Evolutionary conservation across 2,113 vertebrate genomes (phyloP).

Genomic region (Deroptyus accipitrinus): DNA sequence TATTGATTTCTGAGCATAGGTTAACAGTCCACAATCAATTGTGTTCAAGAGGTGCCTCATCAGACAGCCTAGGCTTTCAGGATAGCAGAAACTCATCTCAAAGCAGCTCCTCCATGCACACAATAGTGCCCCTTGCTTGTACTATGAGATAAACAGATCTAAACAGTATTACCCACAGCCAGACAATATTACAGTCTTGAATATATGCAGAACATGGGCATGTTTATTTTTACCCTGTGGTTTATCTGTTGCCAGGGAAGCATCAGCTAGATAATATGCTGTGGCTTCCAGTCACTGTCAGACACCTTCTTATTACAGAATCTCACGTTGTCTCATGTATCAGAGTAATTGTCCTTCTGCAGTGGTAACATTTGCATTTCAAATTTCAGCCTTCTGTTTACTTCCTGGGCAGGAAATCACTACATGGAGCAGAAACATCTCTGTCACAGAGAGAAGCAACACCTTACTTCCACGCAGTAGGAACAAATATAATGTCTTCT

Average conservation of each 20-base stretch:
- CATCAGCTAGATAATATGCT: neutral
- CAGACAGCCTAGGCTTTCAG: neutral
- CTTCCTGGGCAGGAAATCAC: neutral
- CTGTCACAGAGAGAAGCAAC: neutral
- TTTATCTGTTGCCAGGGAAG: neutral
- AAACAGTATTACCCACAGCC: neutral
- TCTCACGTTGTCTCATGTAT: accelerated
- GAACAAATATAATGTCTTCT: neutral
- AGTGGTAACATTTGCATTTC: neutral
- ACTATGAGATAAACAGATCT: neutral
- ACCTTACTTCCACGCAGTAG: neutral
- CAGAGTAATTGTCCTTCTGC: neutral
- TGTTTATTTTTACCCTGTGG: neutral
- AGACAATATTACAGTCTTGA: neutral
- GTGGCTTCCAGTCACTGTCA: neutral
- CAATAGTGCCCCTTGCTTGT: neutral
- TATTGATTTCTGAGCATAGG: conserved; percentile 61
- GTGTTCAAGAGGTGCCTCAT: neutral
- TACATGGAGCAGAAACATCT: neutral
- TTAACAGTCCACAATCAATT: conserved; percentile 50
- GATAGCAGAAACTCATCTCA: neutral
- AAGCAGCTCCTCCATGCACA: neutral
- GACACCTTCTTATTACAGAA: neutral
- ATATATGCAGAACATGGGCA: neutral
- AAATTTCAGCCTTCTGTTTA: neutral